Evolutionary conservation across 2,888 invertebrate genomes (phyloP), one percentile per base, ranked within the genome.

Genomic region (Tipula lateralis): DNA sequence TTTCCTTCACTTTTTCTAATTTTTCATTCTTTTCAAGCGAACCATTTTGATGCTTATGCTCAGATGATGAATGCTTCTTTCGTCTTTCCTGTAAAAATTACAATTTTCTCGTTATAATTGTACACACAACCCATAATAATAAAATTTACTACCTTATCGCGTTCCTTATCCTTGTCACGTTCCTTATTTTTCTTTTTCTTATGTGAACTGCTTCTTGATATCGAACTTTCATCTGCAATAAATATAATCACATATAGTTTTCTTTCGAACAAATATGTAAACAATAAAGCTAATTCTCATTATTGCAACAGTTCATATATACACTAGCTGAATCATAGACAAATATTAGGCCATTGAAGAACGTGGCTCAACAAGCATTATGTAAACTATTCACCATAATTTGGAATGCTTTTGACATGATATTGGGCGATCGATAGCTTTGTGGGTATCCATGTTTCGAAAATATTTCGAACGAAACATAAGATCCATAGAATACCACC

Each of bases 101-200:
- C n/a, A n/a, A n/a, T 83, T 39, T 39, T 30, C 5, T 29, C n/a
- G n/a, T 66, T 66, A 19, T 66, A 66, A 24, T 66, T 9, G 9
- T 66, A 13, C 9, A 66, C 66, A 12, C 0, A 24, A 66, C 24
- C 7, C 1, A 66, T 24, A 66, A 66, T 66, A 66, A 24, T 66
- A 12, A 24, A 66, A 24, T 66, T n/a, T 66, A 66, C 7, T 82
- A 82, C 82, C 82, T 82, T 82, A 82, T 82, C 44, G 32, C 83
- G 85, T 29, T 44, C 50, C 19, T 85, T 84, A 81, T 86, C 86
- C 39, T 85, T 86, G 39, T 83, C 84, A 3, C 86, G 86, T 9
- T 86, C 85, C 19, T 86, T 86, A 6, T 85, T 85, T 85, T 83
- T 80, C 85, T 86, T 12, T 85, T 85, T 50, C 82, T 85, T 84